Evolutionary conservation across 2,888 invertebrate genomes (phyloP).

Genomic region (Pachliopta kotzebuea): DNA sequence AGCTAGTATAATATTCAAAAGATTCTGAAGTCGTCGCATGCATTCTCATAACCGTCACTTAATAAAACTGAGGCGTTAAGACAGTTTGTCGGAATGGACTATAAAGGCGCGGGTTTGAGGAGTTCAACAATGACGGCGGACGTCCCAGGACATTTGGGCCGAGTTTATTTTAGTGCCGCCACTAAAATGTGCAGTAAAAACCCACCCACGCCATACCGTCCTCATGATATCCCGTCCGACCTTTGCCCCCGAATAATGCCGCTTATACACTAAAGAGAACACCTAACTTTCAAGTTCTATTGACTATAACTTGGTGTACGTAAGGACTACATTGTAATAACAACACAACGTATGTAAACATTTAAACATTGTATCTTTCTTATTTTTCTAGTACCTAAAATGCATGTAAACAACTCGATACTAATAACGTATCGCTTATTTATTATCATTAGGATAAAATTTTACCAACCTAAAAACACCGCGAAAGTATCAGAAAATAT

Average conservation of each 20-base stretch:
- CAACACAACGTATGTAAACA: background rate
- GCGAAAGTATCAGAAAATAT: too few relatives aligned
- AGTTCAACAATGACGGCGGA: conserved; percentile 60
- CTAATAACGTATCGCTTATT: too few relatives aligned
- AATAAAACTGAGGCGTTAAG: conserved; percentile 57
- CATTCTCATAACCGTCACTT: conserved; percentile 41
- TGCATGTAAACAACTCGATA: too few relatives aligned
- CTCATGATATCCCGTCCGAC: conserved; percentile 66
- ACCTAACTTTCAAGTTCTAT: conserved; percentile 23
- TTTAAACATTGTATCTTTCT: background rate
- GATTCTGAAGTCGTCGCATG: conserved; percentile 11
- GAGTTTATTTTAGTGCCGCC: conserved; percentile 70
- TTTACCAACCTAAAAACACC: too few relatives aligned
- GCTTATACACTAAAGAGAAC: conserved; percentile 20
- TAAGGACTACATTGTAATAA: background rate
- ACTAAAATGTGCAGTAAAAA: conserved; percentile 72
- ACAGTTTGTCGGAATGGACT: conserved; percentile 57
- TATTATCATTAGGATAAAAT: too few relatives aligned
- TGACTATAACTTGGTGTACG: background rate
- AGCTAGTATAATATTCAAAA: conserved; percentile 15
- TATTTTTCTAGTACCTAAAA: too few relatives aligned
- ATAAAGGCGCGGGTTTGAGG: conserved; percentile 57
- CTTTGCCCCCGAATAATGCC: conserved; percentile 56
- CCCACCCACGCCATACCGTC: conserved; percentile 69
- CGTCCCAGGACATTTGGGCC: conserved; percentile 60